phyloP scores from a whole-genome alignment of 2,888 invertebrate species.

The Lacanobia oleracea region DNA sequence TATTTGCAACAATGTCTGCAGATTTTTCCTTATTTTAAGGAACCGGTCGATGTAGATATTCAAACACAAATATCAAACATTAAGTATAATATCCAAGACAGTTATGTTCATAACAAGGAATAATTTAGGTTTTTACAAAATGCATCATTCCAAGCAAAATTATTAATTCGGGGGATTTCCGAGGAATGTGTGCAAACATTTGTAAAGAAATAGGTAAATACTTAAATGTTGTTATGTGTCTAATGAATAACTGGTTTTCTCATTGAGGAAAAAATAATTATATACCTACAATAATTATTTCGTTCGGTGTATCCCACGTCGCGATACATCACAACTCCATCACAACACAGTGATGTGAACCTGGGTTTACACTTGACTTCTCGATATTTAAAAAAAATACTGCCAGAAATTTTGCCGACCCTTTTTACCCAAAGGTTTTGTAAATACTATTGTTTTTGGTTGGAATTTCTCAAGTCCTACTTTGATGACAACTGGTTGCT shows the following conservation, averaged over 20 bases:
- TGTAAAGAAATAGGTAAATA: too few relatives aligned
- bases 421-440: too few relatives aligned
- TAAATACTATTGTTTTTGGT: too few relatives aligned
- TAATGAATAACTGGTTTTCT: not conserved
- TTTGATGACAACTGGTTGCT: too few relatives aligned
- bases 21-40: slow-evolving; percentile 38
- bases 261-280: not conserved
- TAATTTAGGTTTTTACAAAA: not conserved
- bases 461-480: too few relatives aligned
- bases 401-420: too few relatives aligned
- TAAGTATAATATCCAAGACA: not conserved
- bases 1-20: slow-evolving; percentile 31
- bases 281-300: too few relatives aligned
- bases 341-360: too few relatives aligned
- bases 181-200: not conserved
- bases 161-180: not conserved
- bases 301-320: too few relatives aligned
- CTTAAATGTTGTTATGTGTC: not conserved
- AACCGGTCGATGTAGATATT: not conserved
- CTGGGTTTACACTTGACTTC: too few relatives aligned
- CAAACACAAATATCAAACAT: not conserved
- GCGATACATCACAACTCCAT: too few relatives aligned
- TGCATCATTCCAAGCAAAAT: not conserved
- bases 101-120: not conserved
- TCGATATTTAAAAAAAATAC: too few relatives aligned